A percentile compares a stretch with the other conserved stretches of the same genome.
phyloP scores from a whole-genome alignment of 2,113 vertebrate species.

The Grantiella picta region DNA sequence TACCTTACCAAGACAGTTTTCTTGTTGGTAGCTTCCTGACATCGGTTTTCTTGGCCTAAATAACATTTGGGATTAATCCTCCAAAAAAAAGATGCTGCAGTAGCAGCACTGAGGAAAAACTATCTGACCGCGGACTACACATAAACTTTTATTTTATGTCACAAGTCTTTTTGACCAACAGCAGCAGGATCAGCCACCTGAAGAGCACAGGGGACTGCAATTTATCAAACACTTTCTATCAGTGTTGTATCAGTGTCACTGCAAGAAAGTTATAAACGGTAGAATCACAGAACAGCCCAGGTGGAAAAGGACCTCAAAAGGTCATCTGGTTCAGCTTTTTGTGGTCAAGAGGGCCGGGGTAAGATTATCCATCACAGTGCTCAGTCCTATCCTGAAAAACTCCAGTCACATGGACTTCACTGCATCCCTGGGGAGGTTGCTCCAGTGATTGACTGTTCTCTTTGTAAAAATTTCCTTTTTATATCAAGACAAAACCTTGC shows the following conservation, averaged over 20 bases:
- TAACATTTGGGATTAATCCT: neutral
- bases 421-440: neutral
- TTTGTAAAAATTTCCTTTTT: neutral
- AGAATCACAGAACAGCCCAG: neutral
- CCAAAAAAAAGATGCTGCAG: neutral
- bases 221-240: neutral
- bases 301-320: neutral
- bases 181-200: neutral
- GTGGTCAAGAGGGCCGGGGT: neutral
- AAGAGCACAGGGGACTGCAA: neutral
- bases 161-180: neutral
- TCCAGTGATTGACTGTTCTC: neutral
- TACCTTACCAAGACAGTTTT: neutral
- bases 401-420: neutral
- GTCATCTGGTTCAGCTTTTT: neutral
- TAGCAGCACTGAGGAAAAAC: neutral
- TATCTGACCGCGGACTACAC: neutral
- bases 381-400: neutral
- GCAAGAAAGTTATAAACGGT: neutral
- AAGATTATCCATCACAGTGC: neutral
- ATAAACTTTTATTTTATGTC: fast-evolving
- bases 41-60: neutral
- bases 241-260: neutral
- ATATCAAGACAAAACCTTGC: neutral
- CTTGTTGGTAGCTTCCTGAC: neutral